phyloP scores from a whole-genome alignment of 2,888 invertebrate species.

The Stenchaetothrips biformis region DNA sequence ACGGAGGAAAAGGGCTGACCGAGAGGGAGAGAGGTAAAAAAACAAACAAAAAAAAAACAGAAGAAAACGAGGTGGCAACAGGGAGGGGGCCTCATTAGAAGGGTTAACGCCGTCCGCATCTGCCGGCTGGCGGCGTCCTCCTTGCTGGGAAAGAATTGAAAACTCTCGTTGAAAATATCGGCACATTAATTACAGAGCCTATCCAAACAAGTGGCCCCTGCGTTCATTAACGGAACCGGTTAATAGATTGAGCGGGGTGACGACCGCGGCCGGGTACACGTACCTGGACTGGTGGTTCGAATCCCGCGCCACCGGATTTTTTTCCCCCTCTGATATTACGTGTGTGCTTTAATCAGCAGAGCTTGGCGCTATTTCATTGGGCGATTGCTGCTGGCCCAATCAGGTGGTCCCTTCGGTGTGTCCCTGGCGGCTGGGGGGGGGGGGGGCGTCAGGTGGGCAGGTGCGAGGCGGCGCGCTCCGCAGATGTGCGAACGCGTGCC shows the following conservation, averaged over 20 bases:
- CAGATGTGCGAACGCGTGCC: too few species aligned
- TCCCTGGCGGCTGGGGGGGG: too few species aligned
- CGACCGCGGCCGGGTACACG: not conserved
- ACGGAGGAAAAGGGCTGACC: not conserved
- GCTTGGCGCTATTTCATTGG: too few species aligned
- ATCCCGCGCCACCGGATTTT: too few species aligned
- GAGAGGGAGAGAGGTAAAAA: not conserved
- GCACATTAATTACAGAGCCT: not conserved
- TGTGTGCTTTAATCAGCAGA: too few species aligned
- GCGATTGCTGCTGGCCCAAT: too few species aligned
- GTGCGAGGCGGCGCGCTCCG: too few species aligned
- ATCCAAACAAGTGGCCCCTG: not conserved
- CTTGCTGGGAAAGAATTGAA: not conserved
- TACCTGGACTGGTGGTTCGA: too few species aligned
- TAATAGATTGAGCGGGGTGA: conserved; percentile 9
- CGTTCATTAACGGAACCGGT: not conserved
- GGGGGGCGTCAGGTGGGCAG: too few species aligned
- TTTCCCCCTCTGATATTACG: too few species aligned
- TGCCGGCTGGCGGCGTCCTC: not conserved
- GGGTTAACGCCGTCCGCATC: not conserved
- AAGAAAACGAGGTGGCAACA: not conserved
- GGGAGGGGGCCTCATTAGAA: not conserved
- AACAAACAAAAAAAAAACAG: not conserved
- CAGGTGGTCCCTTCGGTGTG: too few species aligned
- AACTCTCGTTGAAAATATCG: conserved; percentile 16